Base-by-base conservation (phyloP, 2,888 invertebrate species). In the Synergus itoensis region DNA sequence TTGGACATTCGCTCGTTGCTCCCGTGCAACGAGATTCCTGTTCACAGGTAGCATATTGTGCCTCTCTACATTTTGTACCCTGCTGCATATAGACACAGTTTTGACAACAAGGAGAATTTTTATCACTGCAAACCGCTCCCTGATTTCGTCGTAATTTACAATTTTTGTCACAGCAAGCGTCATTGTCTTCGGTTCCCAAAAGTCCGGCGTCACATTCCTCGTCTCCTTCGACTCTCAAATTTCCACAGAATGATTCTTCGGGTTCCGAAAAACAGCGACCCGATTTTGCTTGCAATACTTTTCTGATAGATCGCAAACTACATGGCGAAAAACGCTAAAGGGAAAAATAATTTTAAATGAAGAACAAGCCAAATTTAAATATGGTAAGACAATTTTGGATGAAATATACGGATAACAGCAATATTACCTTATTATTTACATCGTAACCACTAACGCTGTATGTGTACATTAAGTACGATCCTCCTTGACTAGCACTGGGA, bases 171-270 rank as follows among this genome's bases (percentile, higher is more conserved):
- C 99, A 99, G 91, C 99, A 99, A 81, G 96, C 95, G 90, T 98
- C 98, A 87, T 97, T 97, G 89, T 98, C 98, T 92, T 98, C 98
- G 0, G 98, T 98, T 89, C 98, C 98, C 8, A 98, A 93, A 43
- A 98, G 93, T 1, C 99, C 99, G 41, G 98, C 98, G 90, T 99
- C 99, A 91, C 99, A 99, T 92, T 99, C 98, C 92, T 99, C 99
- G 84, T 97, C 98, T 4, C 97, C 98, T 92, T 99, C 98, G 0
- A 99, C 98, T 14, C 98, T 94, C 84, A 98, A 94, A 93, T 99
- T 99, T 11, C 99, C 99, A 92, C 99, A 99, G 93, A 98, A 98
- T 77, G 98, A 98, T 93, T 98, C 98, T 92, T 98, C 98, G 0
- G 98, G 98, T 93, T 98, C 98, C 0, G 97, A 98, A 92, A 98